phyloP scores from a whole-genome alignment of 2,797 vertebrate genomes.

The Rhabdophis nuchalis region DNA sequence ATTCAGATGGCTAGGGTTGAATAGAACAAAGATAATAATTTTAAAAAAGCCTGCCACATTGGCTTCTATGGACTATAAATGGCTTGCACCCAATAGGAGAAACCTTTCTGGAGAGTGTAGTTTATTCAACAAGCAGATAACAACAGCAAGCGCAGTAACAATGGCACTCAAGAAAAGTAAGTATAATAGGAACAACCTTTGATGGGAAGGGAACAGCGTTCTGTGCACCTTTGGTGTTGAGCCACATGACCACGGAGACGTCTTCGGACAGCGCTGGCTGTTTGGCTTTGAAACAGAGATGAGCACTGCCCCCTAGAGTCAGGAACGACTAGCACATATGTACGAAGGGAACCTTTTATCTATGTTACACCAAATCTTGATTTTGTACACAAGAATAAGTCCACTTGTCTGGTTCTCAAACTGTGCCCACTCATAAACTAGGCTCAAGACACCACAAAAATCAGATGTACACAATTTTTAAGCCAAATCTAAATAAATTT shows the following conservation, averaged over 20 bases:
- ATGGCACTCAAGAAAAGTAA: neutral
- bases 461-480: neutral
- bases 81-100: neutral
- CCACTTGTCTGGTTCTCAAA: neutral
- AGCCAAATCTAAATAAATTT: neutral
- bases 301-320: too few relatives aligned
- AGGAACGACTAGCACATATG: too few relatives aligned
- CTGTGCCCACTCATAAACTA: neutral
- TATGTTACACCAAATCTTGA: neutral
- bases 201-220: too few relatives aligned
- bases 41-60: neutral
- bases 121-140: neutral
- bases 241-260: too few relatives aligned
- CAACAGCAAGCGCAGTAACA: neutral
- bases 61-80: neutral
- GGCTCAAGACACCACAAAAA: neutral
- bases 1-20: slow-evolving; percentile 34
- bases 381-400: neutral
- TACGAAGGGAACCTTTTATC: too few relatives aligned
- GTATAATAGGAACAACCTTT: too few relatives aligned
- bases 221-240: too few relatives aligned
- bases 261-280: too few relatives aligned
- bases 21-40: slow-evolving; percentile 9
- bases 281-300: too few relatives aligned
- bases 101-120: neutral